Conservation (phyloP, 2,797 vertebrate species). For the Argentina silus region DNA sequence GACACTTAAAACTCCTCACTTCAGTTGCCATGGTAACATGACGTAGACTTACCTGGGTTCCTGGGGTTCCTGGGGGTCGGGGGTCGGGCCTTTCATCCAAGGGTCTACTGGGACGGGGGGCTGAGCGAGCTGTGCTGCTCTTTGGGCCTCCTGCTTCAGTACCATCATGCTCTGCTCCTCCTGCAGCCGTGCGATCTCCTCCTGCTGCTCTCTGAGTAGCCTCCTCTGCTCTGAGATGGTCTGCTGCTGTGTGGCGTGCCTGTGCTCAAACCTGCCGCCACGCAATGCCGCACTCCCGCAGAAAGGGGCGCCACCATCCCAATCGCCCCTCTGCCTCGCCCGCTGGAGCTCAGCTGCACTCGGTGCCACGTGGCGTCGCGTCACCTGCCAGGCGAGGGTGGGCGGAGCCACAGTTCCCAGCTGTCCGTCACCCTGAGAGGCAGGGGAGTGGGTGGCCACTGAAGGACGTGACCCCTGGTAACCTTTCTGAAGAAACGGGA, state of each 20-base stretch:
- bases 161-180: slow-evolving; percentile 75
- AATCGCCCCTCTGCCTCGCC: slow-evolving; percentile 36
- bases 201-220: slow-evolving; percentile 86
- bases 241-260: slow-evolving; percentile 79
- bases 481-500: slow-evolving; percentile 31
- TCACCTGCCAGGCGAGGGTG: slow-evolving; percentile 76
- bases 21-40: neutral
- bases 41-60: slow-evolving; percentile 49
- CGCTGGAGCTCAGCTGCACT: slow-evolving; percentile 55
- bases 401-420: slow-evolving; percentile 29
- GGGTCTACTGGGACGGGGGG: slow-evolving; percentile 6
- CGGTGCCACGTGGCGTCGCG: slow-evolving; percentile 59
- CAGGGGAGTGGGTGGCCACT: slow-evolving; percentile 17
- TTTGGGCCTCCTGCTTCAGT: slow-evolving; percentile 68
- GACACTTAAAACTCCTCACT: neutral
- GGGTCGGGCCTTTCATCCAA: slow-evolving; percentile 19
- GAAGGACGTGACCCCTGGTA: slow-evolving; percentile 15
- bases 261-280: slow-evolving; percentile 71
- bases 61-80: slow-evolving; percentile 33
- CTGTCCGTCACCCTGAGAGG: slow-evolving; percentile 21
- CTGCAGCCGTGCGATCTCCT: slow-evolving; percentile 82
- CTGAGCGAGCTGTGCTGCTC: slow-evolving; percentile 20
- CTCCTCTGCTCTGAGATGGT: slow-evolving; percentile 85
- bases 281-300: slow-evolving; percentile 30
- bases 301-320: neutral